Base-by-base conservation (phyloP, 1,140 invertebrate species). In the Archivesica marissinica region DNA sequence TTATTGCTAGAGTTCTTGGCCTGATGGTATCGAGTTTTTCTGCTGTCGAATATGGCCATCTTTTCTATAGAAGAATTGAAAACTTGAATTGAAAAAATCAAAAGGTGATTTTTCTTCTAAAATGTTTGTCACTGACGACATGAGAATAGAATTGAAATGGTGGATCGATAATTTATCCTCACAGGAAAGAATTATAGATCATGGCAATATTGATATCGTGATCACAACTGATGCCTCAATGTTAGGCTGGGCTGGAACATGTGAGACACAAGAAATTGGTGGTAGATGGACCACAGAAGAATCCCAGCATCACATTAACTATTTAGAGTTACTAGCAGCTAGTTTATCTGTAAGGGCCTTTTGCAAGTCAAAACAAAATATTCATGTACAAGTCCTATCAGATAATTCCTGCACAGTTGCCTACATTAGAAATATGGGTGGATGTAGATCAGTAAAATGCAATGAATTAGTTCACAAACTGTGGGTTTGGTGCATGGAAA, bases 11-110 rank as follows among this genome's bases (percentile, higher is more conserved):
- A 76, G 70, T 87, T 56, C 39, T 81, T 25, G 85, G 81, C 38
- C 25, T 86, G 28, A 61, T 88, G 25, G 66, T 86, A 23, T 80
- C 79, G 7, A 41, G 25, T 64, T 87, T 88, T 50, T 77, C 87
- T 47, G 87, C 54, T 17, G 78, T 83, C 25, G 44, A 78, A 41
- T 84, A 52, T 83, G 88, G 86, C 1, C 75, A 59, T 52, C 59
- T 87, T 30, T 61, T 59, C 76, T 85, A 87, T 72, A 78, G 81
- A 52, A 28, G 17, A 35, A 28, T 85, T 17, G 86, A 88, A 80
- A 30, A 25, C 20, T 41, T 23, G 20, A 88, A 88, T 50, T 87
- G 23, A 77, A 76, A 68, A 7, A n/a, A 11, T 23, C 30, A 35
- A 25, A 38, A 30, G 86, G 82, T 25, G 39, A 85, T 61, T 85